Evolutionary conservation across 2,113 vertebrate genomes (phyloP), one percentile per base, ranked within the genome.

Genomic region (Edolisoma coerulescens): DNA sequence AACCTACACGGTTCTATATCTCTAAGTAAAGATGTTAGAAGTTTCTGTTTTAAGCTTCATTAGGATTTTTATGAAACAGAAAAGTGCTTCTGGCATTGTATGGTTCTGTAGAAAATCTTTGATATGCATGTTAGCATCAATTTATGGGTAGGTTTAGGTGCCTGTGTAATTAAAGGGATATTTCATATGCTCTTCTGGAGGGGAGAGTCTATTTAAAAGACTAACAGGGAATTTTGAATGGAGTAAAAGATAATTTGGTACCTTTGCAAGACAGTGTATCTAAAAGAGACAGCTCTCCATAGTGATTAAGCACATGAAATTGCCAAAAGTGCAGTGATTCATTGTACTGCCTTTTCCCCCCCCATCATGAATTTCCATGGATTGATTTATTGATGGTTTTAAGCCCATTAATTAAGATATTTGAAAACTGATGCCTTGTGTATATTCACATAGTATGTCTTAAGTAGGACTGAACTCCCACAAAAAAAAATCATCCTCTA

Each of bases 1-100:
- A 54, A 7, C 2, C 12, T 26, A 76, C 45, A 70, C 75, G 21
- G 64, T 88, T 42, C 49, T 86, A 1, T 86, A 63, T 70, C 39
- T 88, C 75, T 84, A 60, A 75, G 39, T 75, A 87, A 96, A 93
- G 87, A 88, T 88, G 42, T 80, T 88, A 53, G 33, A 90, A 88
- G 68, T 41, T 77, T 75, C 59, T 64, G 42, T 9, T 93, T 94
- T 90, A 95, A 94, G 84, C 79, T 94, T 96, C 79, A 90, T 93
- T 95, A 93, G 84, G 70, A 70, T 86, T 92, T 96, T 81, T 95
- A 71, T 94, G 92, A 69, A 76, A 91, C 89, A 85, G 30, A 76
- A 74, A 76, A 83, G 33, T 75, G 90, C 87, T 94, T 83, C 83
- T 88, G 87, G 92, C 76, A 81, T 92, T 86, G 70, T 68, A 45